These are phyloP conservation scores for Martes flavigula DNA, from an alignment of 2,797 vertebrate genomes.

Conservation along the genomic window DNA sequence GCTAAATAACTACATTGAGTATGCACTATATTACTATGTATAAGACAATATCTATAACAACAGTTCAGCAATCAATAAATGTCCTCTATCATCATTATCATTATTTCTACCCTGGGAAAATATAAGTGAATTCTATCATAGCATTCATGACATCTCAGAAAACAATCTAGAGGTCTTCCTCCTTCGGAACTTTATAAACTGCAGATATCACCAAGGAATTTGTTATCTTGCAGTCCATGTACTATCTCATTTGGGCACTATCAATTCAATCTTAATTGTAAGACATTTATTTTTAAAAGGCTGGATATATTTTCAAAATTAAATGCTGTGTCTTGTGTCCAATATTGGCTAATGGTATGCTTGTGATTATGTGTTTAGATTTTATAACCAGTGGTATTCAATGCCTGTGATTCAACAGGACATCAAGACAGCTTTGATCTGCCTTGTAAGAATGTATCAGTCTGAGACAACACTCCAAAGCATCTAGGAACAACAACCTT, in stretches of 20 bases:
- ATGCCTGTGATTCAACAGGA: neutral
- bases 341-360: neutral
- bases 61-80: neutral
- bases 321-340: neutral
- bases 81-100: neutral
- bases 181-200: neutral
- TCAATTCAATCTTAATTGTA: neutral
- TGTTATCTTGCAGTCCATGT: neutral
- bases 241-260: neutral
- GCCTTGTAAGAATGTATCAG: neutral
- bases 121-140: neutral
- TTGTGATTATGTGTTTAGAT: neutral
- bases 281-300: neutral
- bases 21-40: neutral
- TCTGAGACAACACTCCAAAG: neutral
- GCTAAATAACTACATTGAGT: neutral
- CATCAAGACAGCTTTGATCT: neutral
- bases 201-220: neutral
- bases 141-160: neutral
- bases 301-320: neutral
- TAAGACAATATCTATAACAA: neutral
- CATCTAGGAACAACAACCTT: neutral
- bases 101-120: neutral
- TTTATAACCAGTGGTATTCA: neutral
- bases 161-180: neutral